Base-by-base conservation (phyloP, 2,888 invertebrate genomes). In the Morpho deidamia region DNA sequence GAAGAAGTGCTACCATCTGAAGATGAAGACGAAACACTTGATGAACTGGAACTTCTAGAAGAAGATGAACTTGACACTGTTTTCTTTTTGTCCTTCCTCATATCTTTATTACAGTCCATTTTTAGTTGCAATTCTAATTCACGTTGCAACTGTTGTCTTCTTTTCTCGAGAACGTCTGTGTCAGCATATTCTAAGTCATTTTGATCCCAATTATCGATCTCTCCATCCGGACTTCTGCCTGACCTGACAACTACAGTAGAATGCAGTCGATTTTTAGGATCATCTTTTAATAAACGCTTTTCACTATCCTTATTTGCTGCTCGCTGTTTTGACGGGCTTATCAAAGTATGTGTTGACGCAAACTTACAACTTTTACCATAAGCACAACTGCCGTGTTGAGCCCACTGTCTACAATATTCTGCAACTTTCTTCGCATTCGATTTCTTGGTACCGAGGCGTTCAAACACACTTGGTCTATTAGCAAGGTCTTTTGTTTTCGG, bases 111-210 rank as follows among this genome's bases (percentile, higher is more conserved):
- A 63, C 87, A 91, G 71, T 94, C 95, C 91, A 94, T 94, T 90
- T 94, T 94, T 91, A 94, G 87, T 83, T 94, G 95, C 74, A 95
- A 82, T 76, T 94, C 95, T 78, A 95, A 86, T 88, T 95, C 95
- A 69, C 94, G 91, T 76, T 95, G 94, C 70, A 95, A 86, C 72
- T 95, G 92, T 72, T 92, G 93, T 61, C 95, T 89, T 66, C 95
- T 91, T 77, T 94, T 93, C 79, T 95, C 95, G 72, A 95, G 88
- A 63, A 93, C 94, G 76, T 95, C 94, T 59, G 95, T 94, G 83
- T 95, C 95, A 61, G 94, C 95, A 87, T 94, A 94, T 77, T 95
- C 95, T 82, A 95, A 80, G 84, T 94, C 93, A 72, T 93, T 93
- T 78, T 94, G 94, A 78, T 94, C 94, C 94, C 94, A 95, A 76